A percentile compares a stretch with the other conserved stretches of the same genome.
Conservation (phyloP, 2,113 vertebrate species). For the Octodon degus region DNA sequence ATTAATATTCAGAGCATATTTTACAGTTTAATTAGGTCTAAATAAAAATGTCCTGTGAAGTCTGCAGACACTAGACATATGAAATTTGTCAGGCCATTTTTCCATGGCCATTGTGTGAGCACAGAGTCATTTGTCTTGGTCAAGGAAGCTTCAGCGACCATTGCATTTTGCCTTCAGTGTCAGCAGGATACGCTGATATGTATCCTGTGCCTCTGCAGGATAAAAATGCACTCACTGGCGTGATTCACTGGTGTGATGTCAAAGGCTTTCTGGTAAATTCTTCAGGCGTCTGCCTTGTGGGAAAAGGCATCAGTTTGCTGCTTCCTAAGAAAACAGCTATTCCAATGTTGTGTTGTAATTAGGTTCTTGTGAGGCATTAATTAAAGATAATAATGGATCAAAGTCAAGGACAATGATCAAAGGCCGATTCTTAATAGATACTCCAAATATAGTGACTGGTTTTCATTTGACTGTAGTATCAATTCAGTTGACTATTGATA, state of each 20-base stretch:
- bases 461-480: background rate
- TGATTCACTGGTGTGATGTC: background rate
- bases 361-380: background rate
- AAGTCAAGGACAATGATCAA: background rate
- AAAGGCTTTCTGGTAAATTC: constrained; percentile 66
- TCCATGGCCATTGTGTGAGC: background rate
- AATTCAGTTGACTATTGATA: background rate
- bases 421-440: background rate
- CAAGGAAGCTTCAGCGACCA: background rate
- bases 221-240: background rate
- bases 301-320: constrained; percentile 37
- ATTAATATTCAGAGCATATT: constrained; percentile 1
- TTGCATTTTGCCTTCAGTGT: background rate
- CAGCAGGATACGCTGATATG: background rate
- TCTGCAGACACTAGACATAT: background rate
- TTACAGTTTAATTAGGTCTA: background rate
- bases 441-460: background rate
- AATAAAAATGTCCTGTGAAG: background rate
- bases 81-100: background rate
- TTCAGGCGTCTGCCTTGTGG: background rate
- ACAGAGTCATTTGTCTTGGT: background rate
- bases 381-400: background rate
- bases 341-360: background rate
- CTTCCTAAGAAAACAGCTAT: background rate
- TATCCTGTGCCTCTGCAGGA: background rate